Evolutionary conservation across 1,140 invertebrate species (phyloP).

Genomic region (Drosophila ogumai): DNA sequence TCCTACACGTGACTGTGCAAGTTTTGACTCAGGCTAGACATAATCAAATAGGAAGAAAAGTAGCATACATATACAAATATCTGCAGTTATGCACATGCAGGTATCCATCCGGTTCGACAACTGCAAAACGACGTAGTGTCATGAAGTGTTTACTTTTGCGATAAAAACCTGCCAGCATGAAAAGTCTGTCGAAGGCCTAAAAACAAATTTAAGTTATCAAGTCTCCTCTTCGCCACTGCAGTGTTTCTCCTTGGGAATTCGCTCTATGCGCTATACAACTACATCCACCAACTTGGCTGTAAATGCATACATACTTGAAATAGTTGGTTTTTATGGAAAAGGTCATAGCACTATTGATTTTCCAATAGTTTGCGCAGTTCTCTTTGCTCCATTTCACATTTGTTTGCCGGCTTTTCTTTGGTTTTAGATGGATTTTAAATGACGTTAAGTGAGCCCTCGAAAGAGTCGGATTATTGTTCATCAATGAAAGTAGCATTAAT

Average conservation of each 20-base stretch:
- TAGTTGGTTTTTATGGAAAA: slow-evolving; percentile 24
- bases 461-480: background rate
- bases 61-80: background rate
- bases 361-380: slow-evolving; percentile 30
- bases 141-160: slow-evolving; percentile 11
- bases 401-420: slow-evolving; percentile 7
- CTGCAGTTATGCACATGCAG: background rate
- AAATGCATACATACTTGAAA: slow-evolving; percentile 13
- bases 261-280: slow-evolving; percentile 36
- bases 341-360: slow-evolving; percentile 76
- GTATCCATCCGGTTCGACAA: slow-evolving; percentile 4
- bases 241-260: slow-evolving; percentile 63
- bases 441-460: background rate
- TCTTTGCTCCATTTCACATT: slow-evolving; percentile 7
- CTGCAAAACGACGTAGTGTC: slow-evolving; percentile 1
- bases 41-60: slow-evolving; percentile 4
- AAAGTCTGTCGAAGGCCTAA: slow-evolving; percentile 3
- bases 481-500: background rate
- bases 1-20: slow-evolving; percentile 1
- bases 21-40: slow-evolving; percentile 2
- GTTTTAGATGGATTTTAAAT: slow-evolving; percentile 2
- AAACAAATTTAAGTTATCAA: slow-evolving; percentile 9
- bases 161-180: slow-evolving; percentile 11
- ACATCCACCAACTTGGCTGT: slow-evolving; percentile 9
- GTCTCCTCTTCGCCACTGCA: background rate